These are phyloP conservation scores for Sycophila sp. DNA, from an alignment of 1,140 invertebrate species.

Conservation along the genomic window DNA sequence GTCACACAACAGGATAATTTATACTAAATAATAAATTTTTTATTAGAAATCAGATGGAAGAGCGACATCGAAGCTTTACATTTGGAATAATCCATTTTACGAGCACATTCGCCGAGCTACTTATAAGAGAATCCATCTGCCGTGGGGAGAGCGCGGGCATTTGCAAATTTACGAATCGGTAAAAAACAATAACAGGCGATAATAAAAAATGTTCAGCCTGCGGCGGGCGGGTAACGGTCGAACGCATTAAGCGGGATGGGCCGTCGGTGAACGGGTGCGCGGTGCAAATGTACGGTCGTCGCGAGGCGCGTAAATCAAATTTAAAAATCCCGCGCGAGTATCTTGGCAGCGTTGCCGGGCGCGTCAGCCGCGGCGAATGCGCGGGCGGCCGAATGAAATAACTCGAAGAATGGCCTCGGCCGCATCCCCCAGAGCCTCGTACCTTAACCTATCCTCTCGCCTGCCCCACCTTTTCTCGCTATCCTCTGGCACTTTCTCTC, in stretches of 20 bases:
- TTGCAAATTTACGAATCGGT: conserved; percentile 24
- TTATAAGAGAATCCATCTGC: too few relatives aligned
- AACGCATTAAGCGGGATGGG: background rate
- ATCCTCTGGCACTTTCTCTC: conserved; percentile 47
- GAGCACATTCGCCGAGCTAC: too few relatives aligned
- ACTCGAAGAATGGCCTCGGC: conserved; percentile 53
- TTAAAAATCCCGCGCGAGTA: conserved; percentile 60
- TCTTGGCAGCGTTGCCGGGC: conserved; percentile 44
- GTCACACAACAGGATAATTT: too few relatives aligned
- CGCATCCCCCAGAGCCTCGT: conserved; percentile 54
- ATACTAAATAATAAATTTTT: too few relatives aligned
- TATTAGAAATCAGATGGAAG: too few relatives aligned
- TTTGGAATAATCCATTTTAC: too few relatives aligned
- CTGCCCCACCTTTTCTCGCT: conserved; percentile 50
- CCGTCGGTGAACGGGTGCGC: background rate
- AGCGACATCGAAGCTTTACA: too few relatives aligned
- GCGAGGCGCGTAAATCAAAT: conserved; percentile 65
- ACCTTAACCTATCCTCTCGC: conserved; percentile 48
- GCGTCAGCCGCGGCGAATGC: conserved; percentile 53
- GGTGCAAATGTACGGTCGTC: conserved; percentile 60
- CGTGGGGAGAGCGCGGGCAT: too few relatives aligned
- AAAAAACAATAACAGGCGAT: conserved; percentile 9
- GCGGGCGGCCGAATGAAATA: conserved; percentile 51
- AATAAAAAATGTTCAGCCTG: background rate
- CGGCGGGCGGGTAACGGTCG: background rate